Base-by-base conservation (phyloP, 2,113 vertebrate genomes). In the Trematomus loennbergii region DNA sequence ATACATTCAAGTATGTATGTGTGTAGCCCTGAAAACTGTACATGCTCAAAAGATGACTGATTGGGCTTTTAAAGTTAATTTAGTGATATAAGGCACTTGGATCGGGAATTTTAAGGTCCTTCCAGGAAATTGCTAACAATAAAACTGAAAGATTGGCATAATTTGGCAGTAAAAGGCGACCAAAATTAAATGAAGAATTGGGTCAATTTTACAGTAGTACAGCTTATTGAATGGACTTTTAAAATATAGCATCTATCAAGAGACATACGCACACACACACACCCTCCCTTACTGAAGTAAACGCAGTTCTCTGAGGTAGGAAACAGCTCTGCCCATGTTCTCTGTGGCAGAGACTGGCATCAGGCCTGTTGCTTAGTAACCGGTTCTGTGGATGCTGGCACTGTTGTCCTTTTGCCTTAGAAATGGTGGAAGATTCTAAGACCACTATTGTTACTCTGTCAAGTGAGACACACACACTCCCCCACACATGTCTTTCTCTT, bases 341-440 rank as follows among this genome's bases (percentile, higher is more conserved):
- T 17, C 69, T 46, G 72, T 89, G 88, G 81, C 75, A 77, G 66
- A 75, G 68, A 72, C 85, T 84, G 84, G 87, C 89, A 92, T 92
- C 90, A 74, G 82, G 78, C 75, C 74, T 92, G 93, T 94, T 94
- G 91, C 93, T 75, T 87, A 79, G 93, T 65, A 91, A 93, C 93
- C 89, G 52, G 55, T 46, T 22, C 76, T 9, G 79, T 82, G 82
- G 89, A 90, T 89, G 87, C 72, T 87, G 88, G 70, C 81, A 74
- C 79, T 81, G 83, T 70, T 83, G 87, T 93, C 78, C 61, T 83
- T 48, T 79, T 3, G 40, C 82, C 79, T 84, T 83, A 81, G 81
- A 89, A 89, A 89, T 12, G 40, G 68, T 79, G 70, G 55, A 86
- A 62, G 76, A 84, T 66, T 70, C 61, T 62, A 78, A 85, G 78